Conservation (phyloP, 2,888 invertebrate species). For the Trissonchulus sp. region DNA sequence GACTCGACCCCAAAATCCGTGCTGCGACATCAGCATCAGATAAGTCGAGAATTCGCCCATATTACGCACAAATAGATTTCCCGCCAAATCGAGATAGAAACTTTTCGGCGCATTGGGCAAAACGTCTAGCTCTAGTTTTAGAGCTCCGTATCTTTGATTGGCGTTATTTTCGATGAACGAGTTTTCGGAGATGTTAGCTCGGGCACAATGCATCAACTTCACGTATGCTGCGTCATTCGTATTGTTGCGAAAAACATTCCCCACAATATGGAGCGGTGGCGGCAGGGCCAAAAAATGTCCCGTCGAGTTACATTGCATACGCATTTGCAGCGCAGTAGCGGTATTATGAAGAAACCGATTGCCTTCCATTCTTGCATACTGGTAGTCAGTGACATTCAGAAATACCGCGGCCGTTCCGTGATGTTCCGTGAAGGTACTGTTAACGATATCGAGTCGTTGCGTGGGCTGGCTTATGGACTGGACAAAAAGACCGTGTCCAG, state of each 20-base stretch:
- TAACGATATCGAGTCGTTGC: not conserved
- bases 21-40: slow-evolving; percentile 27
- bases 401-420: slow-evolving; percentile 21
- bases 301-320: slow-evolving; percentile 28
- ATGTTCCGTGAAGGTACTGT: slow-evolving; percentile 7
- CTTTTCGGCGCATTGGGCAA: not conserved
- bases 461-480: not conserved
- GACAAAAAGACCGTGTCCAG: slow-evolving; percentile 7
- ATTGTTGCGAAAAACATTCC: slow-evolving; percentile 27
- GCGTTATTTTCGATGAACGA: slow-evolving; percentile 21
- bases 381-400: slow-evolving; percentile 19
- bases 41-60: slow-evolving; percentile 28
- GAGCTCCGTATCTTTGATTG: slow-evolving; percentile 18
- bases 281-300: slow-evolving; percentile 15
- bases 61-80: slow-evolving; percentile 25
- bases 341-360: slow-evolving; percentile 24
- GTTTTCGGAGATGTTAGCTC: slow-evolving; percentile 27
- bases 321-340: slow-evolving; percentile 14
- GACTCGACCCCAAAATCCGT: slow-evolving; percentile 21
- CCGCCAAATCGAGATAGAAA: slow-evolving; percentile 1
- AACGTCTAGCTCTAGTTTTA: slow-evolving; percentile 25
- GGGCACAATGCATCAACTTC: slow-evolving; percentile 12
- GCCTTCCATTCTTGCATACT: not conserved
- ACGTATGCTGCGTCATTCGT: slow-evolving; percentile 14
- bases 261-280: not conserved